Evolutionary conservation across 2,797 vertebrate species (phyloP).

Genomic region (Oreortyx pictus): DNA sequence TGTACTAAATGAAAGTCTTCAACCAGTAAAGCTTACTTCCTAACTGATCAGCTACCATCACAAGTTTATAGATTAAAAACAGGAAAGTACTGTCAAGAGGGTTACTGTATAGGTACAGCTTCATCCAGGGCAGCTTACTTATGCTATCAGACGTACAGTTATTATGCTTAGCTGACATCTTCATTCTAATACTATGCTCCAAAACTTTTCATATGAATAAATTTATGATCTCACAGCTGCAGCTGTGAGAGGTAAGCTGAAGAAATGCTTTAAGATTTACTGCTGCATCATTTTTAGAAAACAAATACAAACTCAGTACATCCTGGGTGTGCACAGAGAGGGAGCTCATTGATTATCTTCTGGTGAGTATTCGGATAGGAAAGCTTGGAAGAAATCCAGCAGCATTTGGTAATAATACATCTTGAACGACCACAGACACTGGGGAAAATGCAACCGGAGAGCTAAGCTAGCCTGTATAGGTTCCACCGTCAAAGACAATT

Average conservation of each 20-base stretch:
- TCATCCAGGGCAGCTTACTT: not conserved
- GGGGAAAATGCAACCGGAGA: not conserved
- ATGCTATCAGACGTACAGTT: not conserved
- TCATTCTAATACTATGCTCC: not conserved
- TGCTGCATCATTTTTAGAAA: not conserved
- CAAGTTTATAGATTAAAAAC: not conserved
- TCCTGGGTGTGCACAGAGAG: not conserved
- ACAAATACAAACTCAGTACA: not conserved
- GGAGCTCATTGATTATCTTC: not conserved
- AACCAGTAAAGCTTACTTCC: not conserved
- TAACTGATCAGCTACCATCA: not conserved
- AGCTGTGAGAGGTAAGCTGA: not conserved
- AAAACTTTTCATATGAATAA: not conserved
- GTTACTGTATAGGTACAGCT: not conserved
- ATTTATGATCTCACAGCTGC: not conserved
- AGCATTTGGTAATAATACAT: not conserved
- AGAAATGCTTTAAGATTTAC: not conserved
- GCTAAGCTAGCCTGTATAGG: not conserved
- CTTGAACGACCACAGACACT: accelerated
- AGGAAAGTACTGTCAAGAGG: not conserved
- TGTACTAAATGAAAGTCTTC: not conserved
- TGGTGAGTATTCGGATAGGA: not conserved
- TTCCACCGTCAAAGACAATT: not conserved
- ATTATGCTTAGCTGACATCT: not conserved
- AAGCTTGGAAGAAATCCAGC: conserved; percentile 4